Conservation (phyloP, 1,140 invertebrate genomes). For the Drosophila sproati region DNA sequence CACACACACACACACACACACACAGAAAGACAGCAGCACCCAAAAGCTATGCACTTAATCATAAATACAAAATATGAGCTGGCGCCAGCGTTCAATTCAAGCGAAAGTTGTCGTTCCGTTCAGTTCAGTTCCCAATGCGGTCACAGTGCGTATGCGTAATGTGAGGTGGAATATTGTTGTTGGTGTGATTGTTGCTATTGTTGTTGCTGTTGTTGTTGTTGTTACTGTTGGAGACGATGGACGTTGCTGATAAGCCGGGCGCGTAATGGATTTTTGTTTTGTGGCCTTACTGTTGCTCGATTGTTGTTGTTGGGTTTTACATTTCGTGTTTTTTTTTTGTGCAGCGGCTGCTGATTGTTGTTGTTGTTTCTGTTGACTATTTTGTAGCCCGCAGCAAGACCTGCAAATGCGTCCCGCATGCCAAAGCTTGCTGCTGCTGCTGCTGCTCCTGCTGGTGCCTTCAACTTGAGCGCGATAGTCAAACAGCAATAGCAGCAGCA, state of each 20-base stretch:
- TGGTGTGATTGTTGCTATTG: constrained; percentile 32
- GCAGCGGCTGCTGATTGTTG: constrained; percentile 25
- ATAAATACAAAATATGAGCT: constrained; percentile 55
- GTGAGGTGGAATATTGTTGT: constrained; percentile 38
- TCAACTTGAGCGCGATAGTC: constrained; percentile 25
- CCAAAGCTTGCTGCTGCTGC: constrained; percentile 14
- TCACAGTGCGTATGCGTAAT: constrained; percentile 71
- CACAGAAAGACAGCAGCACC: not conserved
- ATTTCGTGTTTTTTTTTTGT: constrained; percentile 2
- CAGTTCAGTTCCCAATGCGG: constrained; percentile 21
- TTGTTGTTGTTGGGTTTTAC: constrained; percentile 27
- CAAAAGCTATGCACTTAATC: constrained; percentile 41
- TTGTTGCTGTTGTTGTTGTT: constrained; percentile 41
- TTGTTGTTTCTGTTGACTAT: constrained; percentile 39
- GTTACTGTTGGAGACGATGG: constrained; percentile 55
- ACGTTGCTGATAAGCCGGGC: constrained; percentile 52
- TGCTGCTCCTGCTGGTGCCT: constrained; percentile 4
- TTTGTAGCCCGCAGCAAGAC: constrained; percentile 63
- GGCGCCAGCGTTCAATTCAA: constrained; percentile 34
- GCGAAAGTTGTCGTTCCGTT: constrained; percentile 32
- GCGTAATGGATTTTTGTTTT: constrained; percentile 68
- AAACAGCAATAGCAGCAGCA: constrained; percentile 5
- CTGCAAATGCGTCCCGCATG: constrained; percentile 66
- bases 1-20: constrained; percentile 19
- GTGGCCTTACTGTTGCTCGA: constrained; percentile 7